Base-by-base conservation (phyloP, 2,113 vertebrate genomes). In the Hippocampus comes region DNA sequence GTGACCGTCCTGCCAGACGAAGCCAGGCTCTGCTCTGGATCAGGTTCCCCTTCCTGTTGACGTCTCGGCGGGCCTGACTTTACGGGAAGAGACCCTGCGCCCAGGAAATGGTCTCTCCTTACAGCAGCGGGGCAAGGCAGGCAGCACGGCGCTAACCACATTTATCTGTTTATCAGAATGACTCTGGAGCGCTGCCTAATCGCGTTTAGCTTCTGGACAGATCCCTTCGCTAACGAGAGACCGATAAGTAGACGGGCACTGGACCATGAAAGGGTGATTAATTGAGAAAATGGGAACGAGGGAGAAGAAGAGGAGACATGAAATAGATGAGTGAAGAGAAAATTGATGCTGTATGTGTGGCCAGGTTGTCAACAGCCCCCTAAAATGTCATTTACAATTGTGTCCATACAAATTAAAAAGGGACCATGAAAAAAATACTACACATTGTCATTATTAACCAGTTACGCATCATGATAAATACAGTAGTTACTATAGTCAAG, bases 21-120 rank as follows among this genome's bases (percentile, higher is more conserved):
- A 76, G 77, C 86, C 81, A 86, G 86, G 74, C 83, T 79, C 79
- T 84, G 87, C 86, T 91, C 91, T 87, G 90, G 92, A 92, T 93
- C 92, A 89, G 91, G 91, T 93, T 93, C 91, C 92, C 83, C 87
- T 93, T 93, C 92, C 92, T 93, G 92, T 93, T 93, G 91, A 92
- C 82, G 87, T 90, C 91, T 91, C 89, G 81, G 83, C 68, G 81
- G 84, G 85, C 86, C 86, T 84, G 87, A 80, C 87, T 90, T 93
- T 92, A 93, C 92, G 89, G 92, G 91, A 92, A 93, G 87, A 89
- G 86, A 88, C 91, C 88, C 87, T 88, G 87, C 86, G 77, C 91
- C 91, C 92, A 93, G 92, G 92, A 93, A 93, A 93, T 92, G 90
- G 89, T 86, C 88, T 92, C 87, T 88, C 84, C 89, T 92, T 92